phyloP scores from a whole-genome alignment of 2,113 vertebrate species.

The Thymallus thymallus region DNA sequence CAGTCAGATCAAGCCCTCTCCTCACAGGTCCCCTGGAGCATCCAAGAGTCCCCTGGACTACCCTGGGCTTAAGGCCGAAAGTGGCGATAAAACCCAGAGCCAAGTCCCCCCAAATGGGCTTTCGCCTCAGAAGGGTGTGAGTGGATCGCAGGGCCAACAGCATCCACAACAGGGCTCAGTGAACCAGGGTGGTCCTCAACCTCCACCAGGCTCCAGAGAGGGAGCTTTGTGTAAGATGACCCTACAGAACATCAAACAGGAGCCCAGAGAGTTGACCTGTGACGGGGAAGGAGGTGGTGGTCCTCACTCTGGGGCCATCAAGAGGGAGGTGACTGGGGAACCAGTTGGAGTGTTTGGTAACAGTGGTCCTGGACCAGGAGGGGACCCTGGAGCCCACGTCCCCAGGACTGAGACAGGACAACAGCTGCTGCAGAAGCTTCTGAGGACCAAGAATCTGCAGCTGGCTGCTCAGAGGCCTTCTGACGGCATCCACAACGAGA shows the following conservation, averaged over 20 bases:
- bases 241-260: conserved; percentile 86
- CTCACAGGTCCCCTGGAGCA: conserved; percentile 66
- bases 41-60: conserved; percentile 65
- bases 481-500: conserved; percentile 84
- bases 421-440: conserved; percentile 91
- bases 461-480: conserved; percentile 83
- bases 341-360: conserved; percentile 51
- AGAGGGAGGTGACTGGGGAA: conserved; percentile 80
- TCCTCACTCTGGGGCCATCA: conserved; percentile 63
- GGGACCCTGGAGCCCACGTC: conserved; percentile 66
- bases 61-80: conserved; percentile 65
- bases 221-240: conserved; percentile 62
- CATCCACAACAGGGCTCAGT: conserved; percentile 30
- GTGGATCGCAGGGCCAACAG: conserved; percentile 48
- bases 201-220: conserved; percentile 39
- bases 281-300: conserved; percentile 50
- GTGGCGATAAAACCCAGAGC: conserved; percentile 38
- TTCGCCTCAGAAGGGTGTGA: conserved; percentile 40
- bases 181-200: conserved; percentile 14
- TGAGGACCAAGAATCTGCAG: conserved; percentile 92
- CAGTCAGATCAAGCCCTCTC: conserved; percentile 64
- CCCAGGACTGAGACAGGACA: conserved; percentile 88
- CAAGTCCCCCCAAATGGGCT: conserved; percentile 64
- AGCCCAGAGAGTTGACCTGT: conserved; percentile 81
- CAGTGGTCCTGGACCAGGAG: conserved; percentile 44